A percentile compares a stretch with the other conserved stretches of the same genome.
These are phyloP conservation scores for Gastracanthus pulcherrimus DNA, from an alignment of 2,888 invertebrate species.

Conservation along the genomic window DNA sequence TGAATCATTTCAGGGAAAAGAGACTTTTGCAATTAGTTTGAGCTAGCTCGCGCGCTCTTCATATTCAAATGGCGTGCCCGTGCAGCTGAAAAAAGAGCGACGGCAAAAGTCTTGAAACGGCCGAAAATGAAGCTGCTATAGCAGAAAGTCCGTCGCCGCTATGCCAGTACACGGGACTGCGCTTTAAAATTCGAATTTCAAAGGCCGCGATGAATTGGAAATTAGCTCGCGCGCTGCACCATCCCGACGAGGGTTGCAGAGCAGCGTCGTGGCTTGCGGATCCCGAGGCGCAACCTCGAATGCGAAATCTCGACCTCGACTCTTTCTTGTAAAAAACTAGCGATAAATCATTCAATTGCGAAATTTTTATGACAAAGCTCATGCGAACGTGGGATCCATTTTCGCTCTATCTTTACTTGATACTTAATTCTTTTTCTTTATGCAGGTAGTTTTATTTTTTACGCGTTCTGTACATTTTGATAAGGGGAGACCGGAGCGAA, in stretches of 20 bases:
- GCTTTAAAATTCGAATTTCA: conserved; percentile 9
- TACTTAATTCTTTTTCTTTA: no score
- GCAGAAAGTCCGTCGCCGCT: not conserved
- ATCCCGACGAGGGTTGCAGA: no score
- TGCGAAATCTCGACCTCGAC: not conserved
- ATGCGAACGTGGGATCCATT: not conserved
- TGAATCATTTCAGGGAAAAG: no score
- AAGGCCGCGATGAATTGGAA: conserved; percentile 11
- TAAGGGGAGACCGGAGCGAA: no score
- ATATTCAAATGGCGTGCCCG: not conserved
- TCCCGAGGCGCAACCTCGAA: not conserved
- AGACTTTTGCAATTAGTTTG: not conserved
- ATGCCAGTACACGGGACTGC: not conserved
- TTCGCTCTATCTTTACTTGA: no score
- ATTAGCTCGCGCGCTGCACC: not conserved
- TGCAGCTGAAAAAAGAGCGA: no score
- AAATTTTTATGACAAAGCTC: not conserved
- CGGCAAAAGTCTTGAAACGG: not conserved
- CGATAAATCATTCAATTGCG: not conserved
- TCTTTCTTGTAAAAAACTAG: not conserved
- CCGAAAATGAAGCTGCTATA: conserved; percentile 2
- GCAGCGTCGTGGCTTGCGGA: no score
- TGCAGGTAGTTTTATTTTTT: no score
- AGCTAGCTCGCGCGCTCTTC: not conserved
- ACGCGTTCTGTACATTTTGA: no score